These are phyloP conservation scores for Mellilla xanthometata DNA, from an alignment of 2,888 invertebrate genomes.

Conservation along the genomic window DNA sequence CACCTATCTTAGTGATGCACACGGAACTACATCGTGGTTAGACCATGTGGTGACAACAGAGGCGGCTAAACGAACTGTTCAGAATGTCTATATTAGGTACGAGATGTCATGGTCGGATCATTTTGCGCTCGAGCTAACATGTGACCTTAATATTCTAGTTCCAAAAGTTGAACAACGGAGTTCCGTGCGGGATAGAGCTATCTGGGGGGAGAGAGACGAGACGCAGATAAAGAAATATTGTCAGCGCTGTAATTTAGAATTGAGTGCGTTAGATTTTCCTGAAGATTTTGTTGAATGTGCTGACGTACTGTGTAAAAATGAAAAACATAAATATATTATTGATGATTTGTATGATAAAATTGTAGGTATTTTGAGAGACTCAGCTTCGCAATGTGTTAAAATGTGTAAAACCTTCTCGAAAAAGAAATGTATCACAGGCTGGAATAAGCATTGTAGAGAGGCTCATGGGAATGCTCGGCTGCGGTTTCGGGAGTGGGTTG, in stretches of 20 bases:
- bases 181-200: neutral
- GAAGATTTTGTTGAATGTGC: neutral
- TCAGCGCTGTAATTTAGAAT: neutral
- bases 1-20: conserved; percentile 9
- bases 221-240: neutral
- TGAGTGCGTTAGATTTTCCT: neutral
- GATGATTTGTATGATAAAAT: neutral
- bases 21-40: conserved; percentile 4
- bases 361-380: neutral
- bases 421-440: no score
- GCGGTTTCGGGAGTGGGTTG: no score
- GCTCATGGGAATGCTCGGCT: no score
- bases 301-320: neutral
- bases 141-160: conserved; percentile 3
- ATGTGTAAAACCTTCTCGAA: no score
- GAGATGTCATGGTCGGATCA: conserved; percentile 13
- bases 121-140: conserved; percentile 6
- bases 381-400: neutral
- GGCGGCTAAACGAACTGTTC: neutral
- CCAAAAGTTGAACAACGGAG: neutral
- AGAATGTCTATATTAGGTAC: conserved; percentile 5
- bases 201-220: conserved; percentile 8
- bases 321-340: neutral
- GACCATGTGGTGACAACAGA: conserved; percentile 8
- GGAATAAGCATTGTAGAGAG: no score